phyloP scores from a whole-genome alignment of 2,113 vertebrate genomes.

The Sapajus apella region DNA sequence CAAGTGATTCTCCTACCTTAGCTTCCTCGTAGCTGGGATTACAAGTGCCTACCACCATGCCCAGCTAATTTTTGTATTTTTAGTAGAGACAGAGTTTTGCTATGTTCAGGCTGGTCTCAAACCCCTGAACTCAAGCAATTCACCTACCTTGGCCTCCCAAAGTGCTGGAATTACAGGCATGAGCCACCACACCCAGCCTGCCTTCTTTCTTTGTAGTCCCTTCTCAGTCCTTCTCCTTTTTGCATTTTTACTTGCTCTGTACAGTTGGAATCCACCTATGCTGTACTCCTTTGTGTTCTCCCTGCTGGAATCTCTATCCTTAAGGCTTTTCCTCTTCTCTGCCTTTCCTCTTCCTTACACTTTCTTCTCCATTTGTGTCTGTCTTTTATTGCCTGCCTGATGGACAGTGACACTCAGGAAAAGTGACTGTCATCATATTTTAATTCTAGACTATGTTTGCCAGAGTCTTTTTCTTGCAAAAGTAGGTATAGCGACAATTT shows the following conservation, averaged over 20 bases:
- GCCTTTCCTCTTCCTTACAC: background rate
- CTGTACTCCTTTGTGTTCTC: background rate
- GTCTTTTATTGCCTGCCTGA: background rate
- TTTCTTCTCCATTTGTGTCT: background rate
- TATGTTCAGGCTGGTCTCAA: too few relatives aligned
- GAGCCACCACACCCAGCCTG: too few relatives aligned
- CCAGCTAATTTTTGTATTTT: too few relatives aligned
- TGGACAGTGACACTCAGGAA: background rate
- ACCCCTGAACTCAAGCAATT: too few relatives aligned
- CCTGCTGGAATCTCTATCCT: background rate
- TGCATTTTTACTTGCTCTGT: background rate
- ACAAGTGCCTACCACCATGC: too few relatives aligned
- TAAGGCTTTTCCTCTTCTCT: background rate
- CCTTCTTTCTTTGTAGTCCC: background rate
- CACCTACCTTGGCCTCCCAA: too few relatives aligned
- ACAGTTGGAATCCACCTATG: background rate
- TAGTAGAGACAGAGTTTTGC: too few relatives aligned
- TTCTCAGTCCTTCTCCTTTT: background rate
- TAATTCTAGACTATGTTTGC: background rate
- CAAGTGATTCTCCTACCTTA: too few relatives aligned
- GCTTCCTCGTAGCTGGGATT: too few relatives aligned
- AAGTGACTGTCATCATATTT: background rate
- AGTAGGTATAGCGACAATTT: background rate
- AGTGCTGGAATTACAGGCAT: too few relatives aligned
- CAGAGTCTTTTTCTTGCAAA: background rate